phyloP scores from a whole-genome alignment of 2,797 vertebrate genomes.

The Pangasius djambal region DNA sequence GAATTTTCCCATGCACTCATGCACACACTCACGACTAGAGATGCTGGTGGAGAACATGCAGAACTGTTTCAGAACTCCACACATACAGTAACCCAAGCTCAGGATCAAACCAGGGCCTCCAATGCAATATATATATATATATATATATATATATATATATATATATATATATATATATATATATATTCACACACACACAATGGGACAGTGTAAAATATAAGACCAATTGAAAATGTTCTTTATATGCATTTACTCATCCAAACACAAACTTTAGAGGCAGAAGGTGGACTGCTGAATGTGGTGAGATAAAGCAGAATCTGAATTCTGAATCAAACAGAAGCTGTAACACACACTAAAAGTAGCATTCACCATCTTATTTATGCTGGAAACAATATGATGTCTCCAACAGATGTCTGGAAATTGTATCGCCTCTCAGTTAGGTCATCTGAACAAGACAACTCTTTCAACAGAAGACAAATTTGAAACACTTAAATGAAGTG shows the following conservation, averaged over 20 bases:
- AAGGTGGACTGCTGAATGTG: background rate
- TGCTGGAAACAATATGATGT: background rate
- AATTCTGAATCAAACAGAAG: no score
- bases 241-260: background rate
- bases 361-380: background rate
- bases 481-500: background rate
- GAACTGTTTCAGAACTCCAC: background rate
- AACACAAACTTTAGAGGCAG: background rate
- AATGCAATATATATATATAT: background rate
- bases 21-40: background rate
- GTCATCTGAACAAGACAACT: background rate
- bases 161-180: no score
- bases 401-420: background rate
- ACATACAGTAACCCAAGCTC: background rate
- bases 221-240: background rate
- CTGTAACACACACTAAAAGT: background rate
- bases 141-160: no score
- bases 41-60: background rate
- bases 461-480: conserved; percentile 3
- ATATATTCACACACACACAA: background rate
- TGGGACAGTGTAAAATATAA: background rate
- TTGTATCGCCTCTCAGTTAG: background rate
- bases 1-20: background rate
- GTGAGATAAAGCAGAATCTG: background rate
- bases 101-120: background rate